Evolutionary conservation across 1,140 invertebrate species (phyloP), one percentile per base, ranked within the genome.

Genomic region (Lucilia cuprina): DNA sequence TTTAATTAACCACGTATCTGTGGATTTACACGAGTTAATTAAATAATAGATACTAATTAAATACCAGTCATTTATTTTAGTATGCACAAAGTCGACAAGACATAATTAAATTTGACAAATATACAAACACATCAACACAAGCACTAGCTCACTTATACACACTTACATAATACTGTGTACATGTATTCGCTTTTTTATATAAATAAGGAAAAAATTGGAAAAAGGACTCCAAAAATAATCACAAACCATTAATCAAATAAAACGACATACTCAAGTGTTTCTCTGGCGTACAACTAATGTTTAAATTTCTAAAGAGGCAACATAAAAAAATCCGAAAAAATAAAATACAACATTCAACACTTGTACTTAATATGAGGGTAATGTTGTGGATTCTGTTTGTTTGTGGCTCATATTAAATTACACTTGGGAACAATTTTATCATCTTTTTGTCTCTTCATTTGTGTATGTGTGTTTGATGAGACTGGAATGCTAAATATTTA

Each of bases 201-300:
- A n/a, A 60, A 60, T 14, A 60, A 60, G 14, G 14, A 2, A 14
- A 60, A 17, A 60, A 60, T n/a, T 60, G 55, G 14, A n/a, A n/a
- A 70, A 70, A 70, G 65, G 65, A 70, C 65, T 70, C 7, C 2
- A 70, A 70, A 21, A 70, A 70, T 70, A 70, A 70, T 70, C 65
- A 70, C n/a, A 25, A 70, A 25, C 65, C 65, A 70, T 70, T 70
- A 70, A 70, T 70, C 65, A 70, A 70, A 70, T 70, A 70, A 70
- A 70, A 19, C 65, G 65, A 70, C 65, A 70, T 21, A 70, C 19
- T 70, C 19, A 70, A 70, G 65, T 70, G 19, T 21, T 70, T 19
- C 19, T 70, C 19, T 70, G n/a, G n/a, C 19, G n/a, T 25, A 21
- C 19, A 9, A 21, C 19, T 70, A 21, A 70, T 70, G 65, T 10